Base-by-base conservation (phyloP, 2,797 vertebrate species). In the Lacerta agilis region DNA sequence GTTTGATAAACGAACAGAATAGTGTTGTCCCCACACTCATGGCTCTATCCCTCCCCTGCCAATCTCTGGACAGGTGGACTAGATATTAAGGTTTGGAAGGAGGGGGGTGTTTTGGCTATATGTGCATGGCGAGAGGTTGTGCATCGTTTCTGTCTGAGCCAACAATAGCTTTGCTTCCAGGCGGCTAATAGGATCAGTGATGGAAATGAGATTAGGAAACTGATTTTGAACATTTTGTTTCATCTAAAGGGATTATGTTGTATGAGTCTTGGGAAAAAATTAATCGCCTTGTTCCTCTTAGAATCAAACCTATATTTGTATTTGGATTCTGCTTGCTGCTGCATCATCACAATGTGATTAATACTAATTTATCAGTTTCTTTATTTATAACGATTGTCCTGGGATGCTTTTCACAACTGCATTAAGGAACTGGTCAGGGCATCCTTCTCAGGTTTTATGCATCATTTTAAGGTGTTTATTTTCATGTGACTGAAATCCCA, bases 141-240 rank as follows among this genome's bases (percentile, higher is more conserved):
- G 29, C 23, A 11, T 38, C 91, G 36, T 67, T 89, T 27, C 79
- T 83, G 55, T n/a, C 33, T 88, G 75, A 55, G 20, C 72, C 66
- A 33, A 10, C 66, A 79, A 29, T 29, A 92, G 86, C 83, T 92
- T 92, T 92, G 79, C 9, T 66, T 94, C 77, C 89, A 87, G 91
- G 88, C 69, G 82, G 11, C 67, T 96, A 92, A 94, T 91, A 91
- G 94, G 94, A 92, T 95, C 93, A 94, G 71, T 73, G 73, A 71
- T 91, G 82, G 67, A 86, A 95, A 94, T 86, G 41, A 92, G 94
- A 95, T 95, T 94, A 95, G 88, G 92, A 93, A 92, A 91, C 84
- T 86, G 87, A 93, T 93, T 89, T 92, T 86, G 93, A 94, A 94
- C 93, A 94, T 92, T 96, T 94, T 93, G 92, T 95, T 94, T 95